phyloP scores from a whole-genome alignment of 2,113 vertebrate genomes.

The Hippocampus guttulatus region DNA sequence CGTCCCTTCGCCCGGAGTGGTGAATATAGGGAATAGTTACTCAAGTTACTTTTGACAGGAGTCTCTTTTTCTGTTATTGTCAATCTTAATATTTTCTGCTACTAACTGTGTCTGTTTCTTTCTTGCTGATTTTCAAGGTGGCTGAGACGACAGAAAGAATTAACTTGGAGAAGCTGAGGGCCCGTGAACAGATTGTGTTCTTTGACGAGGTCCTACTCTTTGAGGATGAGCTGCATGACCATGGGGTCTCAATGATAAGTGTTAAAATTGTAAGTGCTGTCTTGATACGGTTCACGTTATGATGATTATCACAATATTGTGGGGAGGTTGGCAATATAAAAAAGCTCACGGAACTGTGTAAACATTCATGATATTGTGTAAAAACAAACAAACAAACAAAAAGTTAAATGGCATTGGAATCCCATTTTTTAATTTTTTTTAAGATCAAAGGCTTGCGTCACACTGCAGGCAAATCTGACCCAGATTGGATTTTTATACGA shows the following conservation, averaged over 20 bases:
- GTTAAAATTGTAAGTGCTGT: constrained; percentile 88
- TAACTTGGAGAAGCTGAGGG: constrained; percentile 90
- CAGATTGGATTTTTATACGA: no score
- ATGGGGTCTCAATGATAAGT: constrained; percentile 91
- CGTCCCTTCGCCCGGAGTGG: no score
- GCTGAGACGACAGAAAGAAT: constrained; percentile 85
- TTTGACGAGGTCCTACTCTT: constrained; percentile 95
- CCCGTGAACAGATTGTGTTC: constrained; percentile 94
- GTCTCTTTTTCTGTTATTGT: background rate
- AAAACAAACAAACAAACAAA: no score
- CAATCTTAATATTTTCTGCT: background rate
- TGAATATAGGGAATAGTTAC: background rate
- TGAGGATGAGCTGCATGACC: constrained; percentile 96
- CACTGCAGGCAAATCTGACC: no score
- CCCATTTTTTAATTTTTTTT: no score
- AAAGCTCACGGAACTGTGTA: background rate
- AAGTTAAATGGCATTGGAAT: no score
- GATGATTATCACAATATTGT: no score
- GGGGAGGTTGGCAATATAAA: no score
- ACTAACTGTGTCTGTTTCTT: background rate
- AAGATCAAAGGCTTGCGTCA: no score
- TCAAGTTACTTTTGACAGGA: background rate
- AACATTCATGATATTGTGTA: no score
- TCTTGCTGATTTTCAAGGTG: constrained; percentile 66
- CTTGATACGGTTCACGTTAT: background rate